Conservation (phyloP, 2,113 vertebrate genomes). For the Chionomys nivalis region DNA sequence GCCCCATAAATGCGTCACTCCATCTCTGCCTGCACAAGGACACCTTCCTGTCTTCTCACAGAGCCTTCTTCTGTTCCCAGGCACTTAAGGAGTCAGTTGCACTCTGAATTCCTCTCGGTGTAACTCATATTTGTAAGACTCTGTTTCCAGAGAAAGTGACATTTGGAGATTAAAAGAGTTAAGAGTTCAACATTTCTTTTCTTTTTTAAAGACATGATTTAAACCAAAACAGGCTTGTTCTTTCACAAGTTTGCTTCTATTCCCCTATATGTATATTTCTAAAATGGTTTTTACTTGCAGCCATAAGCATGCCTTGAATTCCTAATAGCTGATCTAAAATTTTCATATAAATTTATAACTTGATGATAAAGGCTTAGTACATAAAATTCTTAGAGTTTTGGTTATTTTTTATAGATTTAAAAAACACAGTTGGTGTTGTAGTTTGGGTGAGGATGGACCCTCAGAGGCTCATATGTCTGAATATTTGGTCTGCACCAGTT, state of each 20-base stretch:
- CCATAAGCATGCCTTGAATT: not conserved
- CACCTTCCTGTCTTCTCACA: not conserved
- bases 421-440: not conserved
- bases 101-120: rapidly evolving
- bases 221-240: not conserved
- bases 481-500: not conserved
- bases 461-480: not conserved
- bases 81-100: not conserved
- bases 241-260: not conserved
- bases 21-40: rapidly evolving
- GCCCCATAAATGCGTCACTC: not conserved
- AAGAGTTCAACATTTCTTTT: not conserved
- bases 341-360: not conserved
- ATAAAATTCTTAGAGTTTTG: not conserved
- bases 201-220: not conserved
- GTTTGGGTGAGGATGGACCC: not conserved
- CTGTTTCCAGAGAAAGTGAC: not conserved
- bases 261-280: not conserved
- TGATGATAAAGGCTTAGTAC: not conserved
- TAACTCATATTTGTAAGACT: not conserved
- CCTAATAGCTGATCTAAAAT: not conserved
- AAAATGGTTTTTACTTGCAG: not conserved
- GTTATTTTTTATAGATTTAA: not conserved
- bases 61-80: not conserved
- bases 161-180: not conserved